Base-by-base conservation (phyloP, 2,888 invertebrate genomes). In the Hydroisotoma schaefferi region DNA sequence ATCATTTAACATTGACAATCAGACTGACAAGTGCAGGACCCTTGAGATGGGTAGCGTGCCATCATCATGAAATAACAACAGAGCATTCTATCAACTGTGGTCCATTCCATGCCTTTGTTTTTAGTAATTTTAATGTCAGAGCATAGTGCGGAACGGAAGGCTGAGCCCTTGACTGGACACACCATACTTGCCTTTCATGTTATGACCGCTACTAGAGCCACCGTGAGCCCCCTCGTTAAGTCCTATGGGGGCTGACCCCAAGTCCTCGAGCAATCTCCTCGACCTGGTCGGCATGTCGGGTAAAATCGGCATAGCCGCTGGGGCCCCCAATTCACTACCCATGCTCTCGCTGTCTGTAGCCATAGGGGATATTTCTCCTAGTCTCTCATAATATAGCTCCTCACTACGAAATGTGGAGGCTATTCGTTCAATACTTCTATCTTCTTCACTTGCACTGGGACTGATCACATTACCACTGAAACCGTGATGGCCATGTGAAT, bases 241-340 rank as follows among this genome's bases (percentile, higher is more conserved):
- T 61, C 67, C 67, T 52, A 69, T 69, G 54, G 69, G 69, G 44
- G 65, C 69, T 29, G 69, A 69, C 57, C 78, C 78, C 60, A 80
- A 73, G 72, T 79, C 78, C 73, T 80, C 79, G 47, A 80, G 74
- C 47, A 80, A 73, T 70, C 80, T 80, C 61, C 82, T 74, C 26
- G 82, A 82, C 55, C 80, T 76, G 43, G 80, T 80, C 38, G 81
- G 81, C 76, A 82, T 81, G 74, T 82, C 82, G 46, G 80, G 81
- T 60, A 82, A 76, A 47, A 82, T 75, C 20, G 81, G 82, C 82
- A 82, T 82, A 20, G 82, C 81, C 15, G 81, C 80, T 6, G 76
- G 76, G 33, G 75, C 75, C 18, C 65, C 61, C 57, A 62, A 23
- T 73, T 79, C 79, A 63, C 74, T 73, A 46, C 65, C 70, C 69